A percentile compares a stretch with the other conserved stretches of the same genome.
Conservation (phyloP, 2,797 vertebrate genomes). For the Micromesistius poutassou region DNA sequence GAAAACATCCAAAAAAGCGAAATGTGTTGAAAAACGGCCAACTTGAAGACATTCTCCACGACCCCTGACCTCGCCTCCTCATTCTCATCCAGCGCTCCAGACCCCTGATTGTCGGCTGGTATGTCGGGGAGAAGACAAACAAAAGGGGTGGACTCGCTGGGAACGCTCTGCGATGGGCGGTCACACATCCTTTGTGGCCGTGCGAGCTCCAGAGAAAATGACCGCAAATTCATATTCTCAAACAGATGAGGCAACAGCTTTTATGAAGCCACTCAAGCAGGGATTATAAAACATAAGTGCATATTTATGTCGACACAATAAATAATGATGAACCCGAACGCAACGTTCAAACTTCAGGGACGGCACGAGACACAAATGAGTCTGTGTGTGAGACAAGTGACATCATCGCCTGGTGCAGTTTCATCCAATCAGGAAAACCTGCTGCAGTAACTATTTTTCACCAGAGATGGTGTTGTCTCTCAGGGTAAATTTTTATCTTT, state of each 20-base stretch:
- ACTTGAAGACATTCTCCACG: background rate
- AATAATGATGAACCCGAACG: background rate
- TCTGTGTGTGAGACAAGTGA: background rate
- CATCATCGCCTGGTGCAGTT: background rate
- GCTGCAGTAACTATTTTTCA: background rate
- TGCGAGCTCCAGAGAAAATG: slow-evolving; percentile 1
- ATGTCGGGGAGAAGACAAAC: slow-evolving; percentile 1
- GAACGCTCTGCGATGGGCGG: background rate
- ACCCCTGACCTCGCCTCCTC: background rate
- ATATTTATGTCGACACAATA: background rate
- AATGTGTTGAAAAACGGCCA: slow-evolving; percentile 1
- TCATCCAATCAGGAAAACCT: background rate
- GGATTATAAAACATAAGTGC: background rate
- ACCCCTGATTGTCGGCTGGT: slow-evolving; percentile 23
- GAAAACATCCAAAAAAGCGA: slow-evolving; percentile 22
- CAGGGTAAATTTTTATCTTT: background rate
- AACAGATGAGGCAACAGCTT: background rate
- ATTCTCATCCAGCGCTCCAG: slow-evolving; percentile 20
- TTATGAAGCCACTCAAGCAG: background rate
- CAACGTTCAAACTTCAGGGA: background rate
- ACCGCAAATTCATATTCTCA: background rate
- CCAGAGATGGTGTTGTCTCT: background rate
- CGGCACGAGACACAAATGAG: background rate
- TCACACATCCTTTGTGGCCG: background rate
- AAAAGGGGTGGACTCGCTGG: slow-evolving; percentile 3